phyloP scores from a whole-genome alignment of 2,113 vertebrate species.

The Python bivittatus region DNA sequence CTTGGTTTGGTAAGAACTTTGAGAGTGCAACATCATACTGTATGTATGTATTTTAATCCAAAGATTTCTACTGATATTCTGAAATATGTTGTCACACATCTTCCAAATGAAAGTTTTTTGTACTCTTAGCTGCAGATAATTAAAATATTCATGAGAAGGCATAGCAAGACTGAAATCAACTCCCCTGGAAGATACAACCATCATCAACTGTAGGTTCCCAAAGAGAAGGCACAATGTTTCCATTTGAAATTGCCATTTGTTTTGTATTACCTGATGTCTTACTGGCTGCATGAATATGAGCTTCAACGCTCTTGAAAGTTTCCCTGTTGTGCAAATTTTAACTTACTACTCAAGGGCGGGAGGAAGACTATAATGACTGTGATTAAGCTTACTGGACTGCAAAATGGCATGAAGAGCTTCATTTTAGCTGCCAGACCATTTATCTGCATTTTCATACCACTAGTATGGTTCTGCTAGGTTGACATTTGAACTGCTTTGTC shows the following conservation, averaged over 20 bases:
- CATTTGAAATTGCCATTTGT: conserved; percentile 27
- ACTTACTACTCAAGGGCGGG: neutral
- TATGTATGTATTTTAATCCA: neutral
- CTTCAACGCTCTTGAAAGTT: neutral
- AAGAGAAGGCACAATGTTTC: neutral
- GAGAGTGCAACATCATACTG: neutral
- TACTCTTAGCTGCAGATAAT: neutral
- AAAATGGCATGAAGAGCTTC: conserved; percentile 47
- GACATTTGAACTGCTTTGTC: conserved; percentile 47
- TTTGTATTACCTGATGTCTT: conserved; percentile 26
- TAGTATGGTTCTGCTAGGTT: conserved; percentile 39
- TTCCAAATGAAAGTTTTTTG: neutral
- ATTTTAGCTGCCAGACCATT: conserved; percentile 45
- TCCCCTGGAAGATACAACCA: conserved; percentile 11
- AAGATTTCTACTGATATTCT: neutral
- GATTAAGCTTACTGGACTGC: conserved; percentile 46
- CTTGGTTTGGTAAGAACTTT: neutral
- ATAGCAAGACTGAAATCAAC: neutral
- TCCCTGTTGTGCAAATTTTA: conserved; percentile 17
- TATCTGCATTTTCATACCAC: conserved; percentile 26
- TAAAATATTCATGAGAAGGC: neutral
- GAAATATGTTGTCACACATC: neutral
- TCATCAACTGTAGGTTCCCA: neutral
- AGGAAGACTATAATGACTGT: conserved; percentile 13
- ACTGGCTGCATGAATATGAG: neutral